Base-by-base conservation (phyloP, 1,140 invertebrate species). In the Ganaspis sp. region DNA sequence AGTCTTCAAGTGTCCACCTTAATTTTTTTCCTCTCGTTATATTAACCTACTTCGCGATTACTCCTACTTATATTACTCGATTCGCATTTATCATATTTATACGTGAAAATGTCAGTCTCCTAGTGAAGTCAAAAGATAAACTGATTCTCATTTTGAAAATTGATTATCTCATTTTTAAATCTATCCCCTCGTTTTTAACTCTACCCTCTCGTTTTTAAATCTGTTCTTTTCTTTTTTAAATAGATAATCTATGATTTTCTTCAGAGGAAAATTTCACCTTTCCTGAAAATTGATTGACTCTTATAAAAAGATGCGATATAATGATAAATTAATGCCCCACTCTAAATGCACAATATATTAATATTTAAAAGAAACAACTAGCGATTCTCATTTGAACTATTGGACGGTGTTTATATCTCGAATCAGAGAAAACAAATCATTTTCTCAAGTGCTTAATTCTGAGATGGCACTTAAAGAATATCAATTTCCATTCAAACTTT, bases 31-130 rank as follows among this genome's bases (percentile, higher is more conserved):
- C 77, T 79, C 78, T 77, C 70, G 75, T 72, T 74, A 73, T 74
- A n/a, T n/a, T 77, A n/a, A 73, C 73, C 72, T 81, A 76, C 77
- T 49, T 77, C 82, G 75, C 79, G 81, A 69, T 83, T 87, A 84
- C 83, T 87, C 76, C 83, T 82, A 84, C 77, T 81, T 85, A 82
- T 76, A 72, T 84, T 84, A 83, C 82, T 86, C 80, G 78, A 81
- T 85, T 86, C 83, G 80, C 76, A 70, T 77, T 80, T 73, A 73
- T 76, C 72, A 83, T 83, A 82, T 81, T 78, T 83, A 83, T 82
- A 83, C 77, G 78, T 76, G 64, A 78, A 76, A 72, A 84, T 77
- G 73, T 73, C 75, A 77, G 26, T 81, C 78, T 79, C 70, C 78
- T 79, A 82, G 80, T 83, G 81, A 81, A 80, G 81, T 81, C 78